These are phyloP conservation scores for Orthosia gracilis DNA, from an alignment of 2,888 invertebrate genomes.

Conservation along the genomic window DNA sequence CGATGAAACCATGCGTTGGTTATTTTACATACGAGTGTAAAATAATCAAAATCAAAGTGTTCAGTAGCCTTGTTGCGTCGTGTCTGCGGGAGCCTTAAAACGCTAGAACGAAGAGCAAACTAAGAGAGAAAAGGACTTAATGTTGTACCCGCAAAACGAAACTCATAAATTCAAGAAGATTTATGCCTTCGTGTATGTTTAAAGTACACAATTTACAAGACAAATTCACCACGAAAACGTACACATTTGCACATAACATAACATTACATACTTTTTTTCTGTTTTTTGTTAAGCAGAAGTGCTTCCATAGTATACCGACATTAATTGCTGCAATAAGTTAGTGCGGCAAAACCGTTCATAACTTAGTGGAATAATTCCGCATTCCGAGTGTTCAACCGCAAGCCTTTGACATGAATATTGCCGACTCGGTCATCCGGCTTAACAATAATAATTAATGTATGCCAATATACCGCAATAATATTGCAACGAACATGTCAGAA, in stretches of 20 bases:
- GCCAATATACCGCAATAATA: not conserved
- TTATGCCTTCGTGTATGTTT: not conserved
- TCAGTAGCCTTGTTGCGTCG: too few species aligned
- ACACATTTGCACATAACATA: not conserved
- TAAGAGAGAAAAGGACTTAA: not conserved
- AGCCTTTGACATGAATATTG: slow-evolving; percentile 19
- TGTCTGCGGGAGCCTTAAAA: too few species aligned
- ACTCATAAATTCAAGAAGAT: not conserved
- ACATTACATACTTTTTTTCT: too few species aligned
- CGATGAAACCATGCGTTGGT: too few species aligned
- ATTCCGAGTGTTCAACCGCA: slow-evolving; percentile 21
- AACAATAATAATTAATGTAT: not conserved
- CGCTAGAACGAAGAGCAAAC: not conserved
- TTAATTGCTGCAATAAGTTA: not conserved
- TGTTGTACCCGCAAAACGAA: not conserved
- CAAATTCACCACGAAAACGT: slow-evolving; percentile 1
- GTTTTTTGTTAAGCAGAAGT: too few species aligned
- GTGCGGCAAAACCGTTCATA: slow-evolving; percentile 6
- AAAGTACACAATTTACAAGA: not conserved
- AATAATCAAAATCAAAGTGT: too few species aligned
- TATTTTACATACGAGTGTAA: too few species aligned
- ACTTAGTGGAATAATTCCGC: not conserved
- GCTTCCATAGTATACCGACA: too few species aligned
- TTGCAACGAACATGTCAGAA: not conserved
- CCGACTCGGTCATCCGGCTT: not conserved